Evolutionary conservation across 2,888 invertebrate species (phyloP).

Genomic region (Clostera curtula): DNA sequence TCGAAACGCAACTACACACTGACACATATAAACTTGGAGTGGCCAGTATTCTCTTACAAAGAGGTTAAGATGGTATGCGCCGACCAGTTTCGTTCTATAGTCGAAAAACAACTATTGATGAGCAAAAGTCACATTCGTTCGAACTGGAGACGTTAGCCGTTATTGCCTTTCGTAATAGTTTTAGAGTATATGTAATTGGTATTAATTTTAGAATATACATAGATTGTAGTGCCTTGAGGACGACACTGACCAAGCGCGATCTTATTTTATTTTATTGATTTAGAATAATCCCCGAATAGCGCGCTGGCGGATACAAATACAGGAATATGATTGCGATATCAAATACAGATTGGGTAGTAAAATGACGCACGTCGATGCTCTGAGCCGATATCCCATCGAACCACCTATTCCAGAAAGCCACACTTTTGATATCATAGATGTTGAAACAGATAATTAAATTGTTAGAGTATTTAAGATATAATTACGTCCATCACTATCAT

Average conservation of each 20-base stretch:
- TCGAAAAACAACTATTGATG: not conserved
- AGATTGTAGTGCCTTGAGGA: not conserved
- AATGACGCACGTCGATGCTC: conserved; percentile 25
- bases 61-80: not conserved
- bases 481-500: conserved; percentile 9
- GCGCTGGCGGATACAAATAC: conserved; percentile 25
- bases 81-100: not conserved
- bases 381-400: conserved; percentile 18
- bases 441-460: conserved; percentile 8
- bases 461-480: conserved; percentile 11
- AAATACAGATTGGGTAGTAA: conserved; percentile 20
- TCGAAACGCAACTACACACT: not conserved
- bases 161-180: not conserved
- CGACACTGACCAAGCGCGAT: not conserved
- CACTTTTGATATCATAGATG: not conserved
- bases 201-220: not conserved
- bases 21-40: not conserved
- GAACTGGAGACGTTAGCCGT: not conserved
- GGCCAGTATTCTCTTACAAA: not conserved
- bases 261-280: too few species aligned
- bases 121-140: not conserved
- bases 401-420: not conserved
- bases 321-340: conserved; percentile 24
- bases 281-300: conserved; percentile 25
- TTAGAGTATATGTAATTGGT: not conserved